A percentile compares a stretch with the other conserved stretches of the same genome.
Conservation (phyloP, 2,888 invertebrate species). For the Rosalia funebris region DNA sequence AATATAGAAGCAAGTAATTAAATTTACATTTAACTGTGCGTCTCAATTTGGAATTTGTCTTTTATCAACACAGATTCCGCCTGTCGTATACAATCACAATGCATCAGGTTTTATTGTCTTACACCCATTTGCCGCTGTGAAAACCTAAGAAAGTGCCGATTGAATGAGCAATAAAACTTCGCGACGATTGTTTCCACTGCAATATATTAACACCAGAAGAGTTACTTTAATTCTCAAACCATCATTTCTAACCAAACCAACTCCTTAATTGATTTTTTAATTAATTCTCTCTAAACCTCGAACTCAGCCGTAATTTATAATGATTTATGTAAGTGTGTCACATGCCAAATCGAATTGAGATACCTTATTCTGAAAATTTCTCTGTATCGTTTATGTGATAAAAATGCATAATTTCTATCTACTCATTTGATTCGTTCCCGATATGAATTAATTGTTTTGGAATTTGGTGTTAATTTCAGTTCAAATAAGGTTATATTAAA, state of each 20-base stretch:
- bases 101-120: constrained; percentile 66
- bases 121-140: constrained; percentile 63
- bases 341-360: not conserved
- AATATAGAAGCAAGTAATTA: constrained; percentile 45
- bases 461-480: too few relatives aligned
- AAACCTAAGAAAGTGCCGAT: constrained; percentile 66
- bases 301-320: not conserved
- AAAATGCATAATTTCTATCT: too few relatives aligned
- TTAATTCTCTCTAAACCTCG: constrained; percentile 23
- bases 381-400: too few relatives aligned
- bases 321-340: not conserved
- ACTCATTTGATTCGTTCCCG: too few relatives aligned
- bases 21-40: constrained; percentile 57
- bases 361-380: too few relatives aligned
- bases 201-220: constrained; percentile 60
- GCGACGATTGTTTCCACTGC: constrained; percentile 62
- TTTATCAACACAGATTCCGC: constrained; percentile 60
- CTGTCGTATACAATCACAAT: constrained; percentile 64
- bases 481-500: too few relatives aligned
- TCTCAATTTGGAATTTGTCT: constrained; percentile 58
- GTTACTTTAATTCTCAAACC: constrained; percentile 58
- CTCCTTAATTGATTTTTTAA: constrained; percentile 46
- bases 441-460: too few relatives aligned
- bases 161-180: constrained; percentile 64
- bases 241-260: constrained; percentile 44